Base-by-base conservation (phyloP, 2,888 invertebrate genomes). In the Maniola hyperantus region DNA sequence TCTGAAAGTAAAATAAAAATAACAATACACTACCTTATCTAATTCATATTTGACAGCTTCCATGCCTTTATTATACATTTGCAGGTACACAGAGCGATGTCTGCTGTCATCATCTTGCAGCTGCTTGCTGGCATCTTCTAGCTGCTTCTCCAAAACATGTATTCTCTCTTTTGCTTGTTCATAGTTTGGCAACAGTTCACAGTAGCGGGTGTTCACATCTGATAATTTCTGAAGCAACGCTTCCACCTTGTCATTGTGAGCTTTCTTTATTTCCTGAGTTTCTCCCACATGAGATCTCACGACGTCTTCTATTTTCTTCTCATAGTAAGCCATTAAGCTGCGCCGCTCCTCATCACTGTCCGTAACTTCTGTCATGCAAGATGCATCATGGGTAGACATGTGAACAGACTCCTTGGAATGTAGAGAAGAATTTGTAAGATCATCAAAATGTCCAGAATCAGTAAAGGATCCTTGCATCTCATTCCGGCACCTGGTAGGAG, bases 401-500 rank as follows among this genome's bases (percentile, higher is more conserved):
- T 90, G 90, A 64, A 93, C 93, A n/a, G 95, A 95, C 79, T 96
- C 96, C 87, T 96, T 96, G 66, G 96, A 96, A 85, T 96, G 95
- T 70, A 96, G 91, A 64, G 96, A 96, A 61, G 96, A 96, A 77
- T 95, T 95, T 18, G 95, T 95, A 76, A 96, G 91, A 87, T 97
- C 97, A 83, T 97, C 97, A 85, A 96, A 97, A 88, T 97, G 96
- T 53, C 97, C 97, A 7, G 97, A 97, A 86, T 97, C 97, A 65
- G 96, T 96, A 79, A 96, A 95, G 36, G 97, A 97, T 72, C 95
- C 95, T 76, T 95, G 95, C 93, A 96, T 94, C 81, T 96, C 96
- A 84, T 88, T 90, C 67, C 89, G 83, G 73, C 89, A 84, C 69
- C 91, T 83, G 15, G 87, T 90, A 57, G 92, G 90, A 62, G 91